Evolutionary conservation across 2,113 vertebrate species (phyloP).

Genomic region (Triplophysa rosa): DNA sequence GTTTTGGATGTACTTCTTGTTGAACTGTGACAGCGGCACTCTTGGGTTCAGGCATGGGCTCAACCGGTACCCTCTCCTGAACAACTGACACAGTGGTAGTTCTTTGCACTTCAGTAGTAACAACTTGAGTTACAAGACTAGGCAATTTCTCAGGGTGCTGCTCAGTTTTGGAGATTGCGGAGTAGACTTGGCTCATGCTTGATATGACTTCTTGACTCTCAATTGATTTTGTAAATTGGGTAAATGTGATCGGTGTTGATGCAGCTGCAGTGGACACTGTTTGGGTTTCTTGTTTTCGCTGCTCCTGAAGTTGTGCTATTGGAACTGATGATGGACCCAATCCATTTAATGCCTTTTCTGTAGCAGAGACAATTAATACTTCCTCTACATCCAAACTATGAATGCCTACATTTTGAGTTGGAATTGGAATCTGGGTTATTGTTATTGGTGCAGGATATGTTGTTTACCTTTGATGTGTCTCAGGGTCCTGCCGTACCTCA

Average conservation of each 20-base stretch:
- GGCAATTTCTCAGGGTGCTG: constrained; percentile 70
- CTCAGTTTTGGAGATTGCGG: constrained; percentile 74
- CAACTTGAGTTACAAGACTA: constrained; percentile 75
- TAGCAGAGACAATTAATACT: constrained; percentile 27
- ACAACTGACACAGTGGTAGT: constrained; percentile 77
- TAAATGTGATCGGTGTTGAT: constrained; percentile 68
- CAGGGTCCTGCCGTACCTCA: constrained; percentile 4
- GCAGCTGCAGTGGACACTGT: neutral
- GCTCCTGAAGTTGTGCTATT: constrained; percentile 23
- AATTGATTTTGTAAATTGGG: constrained; percentile 72
- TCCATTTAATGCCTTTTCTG: constrained; percentile 15
- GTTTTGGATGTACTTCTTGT: constrained; percentile 70
- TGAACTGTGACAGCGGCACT: constrained; percentile 73
- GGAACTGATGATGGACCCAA: neutral
- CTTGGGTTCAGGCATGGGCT: constrained; percentile 64
- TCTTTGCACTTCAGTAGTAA: constrained; percentile 79
- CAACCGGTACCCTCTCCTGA: constrained; percentile 72
- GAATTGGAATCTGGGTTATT: constrained; percentile 67
- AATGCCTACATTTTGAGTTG: constrained; percentile 74
- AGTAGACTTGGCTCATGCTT: constrained; percentile 77
- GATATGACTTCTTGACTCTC: constrained; percentile 78
- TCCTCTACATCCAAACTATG: constrained; percentile 37
- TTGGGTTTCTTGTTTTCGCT: constrained; percentile 17
- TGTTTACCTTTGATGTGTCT: constrained; percentile 31
- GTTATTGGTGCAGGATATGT: constrained; percentile 68